phyloP scores from a whole-genome alignment of 2,797 vertebrate genomes.

The Decapterus maruadsi region DNA sequence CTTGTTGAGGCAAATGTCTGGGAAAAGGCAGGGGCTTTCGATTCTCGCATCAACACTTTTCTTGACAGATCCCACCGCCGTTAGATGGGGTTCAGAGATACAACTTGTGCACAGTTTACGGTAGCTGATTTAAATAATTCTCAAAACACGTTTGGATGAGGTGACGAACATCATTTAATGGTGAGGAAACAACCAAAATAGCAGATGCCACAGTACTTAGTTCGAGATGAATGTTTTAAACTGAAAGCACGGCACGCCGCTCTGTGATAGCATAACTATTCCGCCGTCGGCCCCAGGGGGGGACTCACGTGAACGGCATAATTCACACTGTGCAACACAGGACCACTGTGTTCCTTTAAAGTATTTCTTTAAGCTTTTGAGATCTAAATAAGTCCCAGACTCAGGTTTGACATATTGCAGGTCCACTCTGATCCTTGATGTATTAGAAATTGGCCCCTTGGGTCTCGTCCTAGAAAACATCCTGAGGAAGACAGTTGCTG shows the following conservation, averaged over 20 bases:
- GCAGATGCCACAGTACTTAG: background rate
- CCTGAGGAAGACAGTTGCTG: constrained; percentile 55
- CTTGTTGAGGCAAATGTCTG: constrained; percentile 29
- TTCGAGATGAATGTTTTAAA: constrained; percentile 10
- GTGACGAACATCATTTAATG: constrained; percentile 4
- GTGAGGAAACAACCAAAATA: constrained; percentile 4
- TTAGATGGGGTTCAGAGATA: background rate
- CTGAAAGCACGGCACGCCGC: background rate
- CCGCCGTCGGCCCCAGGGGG: background rate
- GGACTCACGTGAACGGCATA: constrained; percentile 16
- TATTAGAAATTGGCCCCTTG: constrained; percentile 72
- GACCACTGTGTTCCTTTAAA: constrained; percentile 4
- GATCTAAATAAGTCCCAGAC: constrained; percentile 60
- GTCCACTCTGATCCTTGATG: constrained; percentile 60
- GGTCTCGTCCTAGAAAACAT: constrained; percentile 74
- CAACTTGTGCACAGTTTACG: background rate
- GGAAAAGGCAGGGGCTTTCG: constrained; percentile 14
- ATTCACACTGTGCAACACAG: constrained; percentile 29
- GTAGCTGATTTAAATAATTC: background rate
- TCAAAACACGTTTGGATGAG: background rate
- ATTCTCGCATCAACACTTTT: constrained; percentile 14
- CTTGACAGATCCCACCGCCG: background rate
- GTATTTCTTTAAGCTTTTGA: constrained; percentile 41
- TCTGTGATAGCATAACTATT: constrained; percentile 21
- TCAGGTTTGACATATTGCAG: constrained; percentile 58